Conservation (phyloP, 2,888 invertebrate species). For the Orthonevra nobilis region DNA sequence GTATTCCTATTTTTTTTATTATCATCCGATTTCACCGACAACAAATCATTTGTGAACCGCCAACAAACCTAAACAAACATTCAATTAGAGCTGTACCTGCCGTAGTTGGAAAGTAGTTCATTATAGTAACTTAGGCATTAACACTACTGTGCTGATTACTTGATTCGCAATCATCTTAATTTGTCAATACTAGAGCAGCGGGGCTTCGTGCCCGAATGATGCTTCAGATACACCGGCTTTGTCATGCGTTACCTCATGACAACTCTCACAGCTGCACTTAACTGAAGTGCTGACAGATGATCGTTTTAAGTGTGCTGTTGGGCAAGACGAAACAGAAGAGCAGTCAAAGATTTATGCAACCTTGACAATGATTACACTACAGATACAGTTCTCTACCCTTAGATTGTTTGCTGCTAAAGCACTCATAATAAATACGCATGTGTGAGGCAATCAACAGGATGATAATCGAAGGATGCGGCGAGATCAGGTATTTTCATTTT, state of each 20-base stretch:
- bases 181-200: not conserved
- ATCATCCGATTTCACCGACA: constrained; percentile 3
- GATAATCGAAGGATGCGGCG: no score
- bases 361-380: constrained; percentile 1
- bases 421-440: no score
- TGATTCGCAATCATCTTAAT: not conserved
- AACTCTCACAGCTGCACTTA: not conserved
- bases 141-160: constrained; percentile 5
- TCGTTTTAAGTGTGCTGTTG: not conserved
- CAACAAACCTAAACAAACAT: not conserved
- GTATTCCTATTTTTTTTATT: not conserved
- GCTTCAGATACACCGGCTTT: not conserved
- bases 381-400: not conserved
- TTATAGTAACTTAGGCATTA: not conserved
- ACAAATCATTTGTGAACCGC: not conserved
- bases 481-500: no score
- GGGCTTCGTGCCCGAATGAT: not conserved
- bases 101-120: not conserved
- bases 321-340: not conserved
- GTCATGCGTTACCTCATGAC: not conserved
- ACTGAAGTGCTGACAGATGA: not conserved
- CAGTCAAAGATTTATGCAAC: not conserved
- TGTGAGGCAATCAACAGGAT: no score
- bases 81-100: not conserved
- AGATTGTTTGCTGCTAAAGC: no score